Conservation (phyloP, 2,797 vertebrate genomes). For the Paguma larvata region DNA sequence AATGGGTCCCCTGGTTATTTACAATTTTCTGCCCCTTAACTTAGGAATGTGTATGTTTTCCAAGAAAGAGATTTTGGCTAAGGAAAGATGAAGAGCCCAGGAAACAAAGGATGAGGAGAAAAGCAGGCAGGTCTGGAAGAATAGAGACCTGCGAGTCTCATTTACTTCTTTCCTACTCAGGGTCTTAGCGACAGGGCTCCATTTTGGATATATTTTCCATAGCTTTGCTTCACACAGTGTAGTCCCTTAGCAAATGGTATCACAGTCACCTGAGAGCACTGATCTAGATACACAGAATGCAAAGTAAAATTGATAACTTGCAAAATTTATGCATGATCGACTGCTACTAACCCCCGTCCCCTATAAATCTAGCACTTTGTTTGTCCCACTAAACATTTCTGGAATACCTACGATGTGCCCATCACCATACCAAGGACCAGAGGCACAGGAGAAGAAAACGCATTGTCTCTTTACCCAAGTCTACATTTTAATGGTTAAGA, state of each 20-base stretch:
- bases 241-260: neutral
- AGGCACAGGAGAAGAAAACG: neutral
- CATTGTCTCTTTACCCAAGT: neutral
- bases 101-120: neutral
- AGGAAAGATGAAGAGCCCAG: neutral
- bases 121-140: neutral
- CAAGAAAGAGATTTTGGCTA: neutral
- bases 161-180: neutral
- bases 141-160: neutral
- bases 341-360: neutral
- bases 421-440: neutral
- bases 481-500: neutral
- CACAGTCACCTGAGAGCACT: neutral
- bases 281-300: neutral
- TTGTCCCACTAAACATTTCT: neutral
- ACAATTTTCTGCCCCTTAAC: slow-evolving; percentile 41
- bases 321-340: neutral
- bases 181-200: neutral
- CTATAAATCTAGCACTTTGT: neutral
- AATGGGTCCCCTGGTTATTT: neutral
- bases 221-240: neutral
- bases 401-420: neutral
- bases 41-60: neutral
- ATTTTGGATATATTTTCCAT: neutral
- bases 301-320: neutral